Evolutionary conservation across 2,113 vertebrate genomes (phyloP), one percentile per base, ranked within the genome.

Genomic region (Tursiops truncatus): DNA sequence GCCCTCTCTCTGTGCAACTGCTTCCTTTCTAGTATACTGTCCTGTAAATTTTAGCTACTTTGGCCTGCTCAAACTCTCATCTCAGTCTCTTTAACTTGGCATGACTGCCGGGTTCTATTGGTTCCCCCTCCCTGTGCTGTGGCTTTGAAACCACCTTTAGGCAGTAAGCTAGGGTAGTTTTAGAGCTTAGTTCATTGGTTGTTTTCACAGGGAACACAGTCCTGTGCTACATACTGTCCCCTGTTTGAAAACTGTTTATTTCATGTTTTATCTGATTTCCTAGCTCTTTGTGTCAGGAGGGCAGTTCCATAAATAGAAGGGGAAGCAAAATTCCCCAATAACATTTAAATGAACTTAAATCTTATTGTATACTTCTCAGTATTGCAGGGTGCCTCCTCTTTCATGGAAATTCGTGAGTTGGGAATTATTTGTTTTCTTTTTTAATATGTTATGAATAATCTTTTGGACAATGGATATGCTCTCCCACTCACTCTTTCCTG

Each of bases 391-490:
- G 14, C 23, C 50, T 77, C 26, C 28, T 77, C 9, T 33, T 91
- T 60, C 53, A 26, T 85, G 62, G 62, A 60, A 79, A 26, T 85
- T 62, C 41, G 38, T 79, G 71, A 85, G 36, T 85, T 47, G 62
- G 63, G 70, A 70, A 62, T 85, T 95, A 79, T 26, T 95, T 91
- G 13, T 5, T 85, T 95, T 77, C 25, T 77, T 85, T 91, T 95
- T 85, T 68, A 68, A 60, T 60, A 17, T 60, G 33, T 91, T 85
- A 44, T 85, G 50, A 80, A 41, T 91, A 76, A 70, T 53, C 62
- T 63, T 91, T 85, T 77, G n/a, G 53, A 63, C 36, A 79, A 79
- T 6, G 26, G 26, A 31, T 88, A 36, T 92, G 6, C 17, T 44
- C 65, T 86, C 26, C 63, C 71, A n/a, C 50, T 92, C 18, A 77